Percentiles rank a stretch among this genome's conserved stretches.
These are phyloP conservation scores for Falco columbarius DNA, from an alignment of 2,797 vertebrate genomes.

Conservation along the genomic window DNA sequence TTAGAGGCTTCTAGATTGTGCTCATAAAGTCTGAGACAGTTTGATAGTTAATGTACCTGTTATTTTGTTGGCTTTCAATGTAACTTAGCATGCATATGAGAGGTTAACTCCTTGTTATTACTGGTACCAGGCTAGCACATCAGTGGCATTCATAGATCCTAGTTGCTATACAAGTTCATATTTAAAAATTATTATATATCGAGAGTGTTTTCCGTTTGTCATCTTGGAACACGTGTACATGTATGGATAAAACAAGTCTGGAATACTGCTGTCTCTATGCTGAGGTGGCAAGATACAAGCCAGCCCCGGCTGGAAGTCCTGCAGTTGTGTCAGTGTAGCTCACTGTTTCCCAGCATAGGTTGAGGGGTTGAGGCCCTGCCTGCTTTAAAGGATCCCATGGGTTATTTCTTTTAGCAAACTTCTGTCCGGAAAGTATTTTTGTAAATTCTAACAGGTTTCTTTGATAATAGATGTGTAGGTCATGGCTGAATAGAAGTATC, in stretches of 20 bases:
- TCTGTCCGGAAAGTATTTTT: neutral
- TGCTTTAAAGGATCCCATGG: neutral
- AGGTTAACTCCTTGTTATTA: neutral
- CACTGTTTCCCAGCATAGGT: neutral
- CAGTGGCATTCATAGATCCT: fast-evolving
- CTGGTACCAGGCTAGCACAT: neutral
- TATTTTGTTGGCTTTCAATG: neutral
- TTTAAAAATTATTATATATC: neutral
- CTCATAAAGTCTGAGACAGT: neutral
- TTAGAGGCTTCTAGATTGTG: neutral
- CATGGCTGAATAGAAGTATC: neutral
- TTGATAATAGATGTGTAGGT: neutral
- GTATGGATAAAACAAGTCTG: neutral
- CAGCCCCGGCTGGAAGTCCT: fast-evolving
- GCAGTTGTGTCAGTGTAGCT: neutral
- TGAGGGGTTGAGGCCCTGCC: neutral
- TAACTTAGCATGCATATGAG: neutral
- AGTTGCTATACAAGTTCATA: neutral
- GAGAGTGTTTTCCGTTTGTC: neutral
- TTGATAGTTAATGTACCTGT: neutral
- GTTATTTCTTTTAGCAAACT: neutral
- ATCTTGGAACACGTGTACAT: neutral
- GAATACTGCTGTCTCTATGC: neutral
- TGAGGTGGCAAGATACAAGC: fast-evolving
- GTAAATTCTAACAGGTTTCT: neutral